Base-by-base conservation (phyloP, 2,113 vertebrate species). In the Pristiophorus japonicus region DNA sequence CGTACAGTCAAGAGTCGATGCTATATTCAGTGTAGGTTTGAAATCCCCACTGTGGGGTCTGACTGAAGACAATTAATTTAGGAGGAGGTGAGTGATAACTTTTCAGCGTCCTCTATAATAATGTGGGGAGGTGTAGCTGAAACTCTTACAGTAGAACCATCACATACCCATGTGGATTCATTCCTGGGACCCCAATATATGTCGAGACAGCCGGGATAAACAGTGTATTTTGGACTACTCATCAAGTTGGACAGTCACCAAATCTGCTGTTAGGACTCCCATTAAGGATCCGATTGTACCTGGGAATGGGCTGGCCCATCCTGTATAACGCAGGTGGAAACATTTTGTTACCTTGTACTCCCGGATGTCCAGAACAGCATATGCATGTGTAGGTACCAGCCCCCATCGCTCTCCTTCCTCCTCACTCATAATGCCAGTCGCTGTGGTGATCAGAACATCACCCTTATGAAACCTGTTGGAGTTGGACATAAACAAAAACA, bases 371-470 rank as follows among this genome's bases (percentile, higher is more conserved):
- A 99, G 96, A 95, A 99, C 99, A 59, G 99, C 99, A 34, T 99
- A 99, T 0, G 99, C 99, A 34, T 99, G 99, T 34, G 99, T 99
- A 70, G 99, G 99, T 96, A 99, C 99, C 96, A 99, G 97, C 70
- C 99, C 99, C 99, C 99, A 99, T 96, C 96, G 97, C 96, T 99
- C 99, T 94, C 99, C 99, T 97, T 99, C 99, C 30, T 99, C 99
- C 96, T 99, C 99, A 0, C 99, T 98, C 99, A 99, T 99, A 96
- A 99, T 97, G 0, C 99, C 99, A 0, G 99, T 99, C 0, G 99
- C 99, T 3, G 99, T 98, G 75, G 99, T 99, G 96, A 99, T 97
- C 90, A 99, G 98, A 96, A 99, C 99, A 47, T 99, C 98, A 1
- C 99, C 99, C 96, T 99, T 98, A 97, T 99, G 99, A 97, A 99